Evolutionary conservation across 1,140 invertebrate genomes (phyloP), one percentile per base, ranked within the genome.

Genomic region (Stratiolaelaps scimitus): DNA sequence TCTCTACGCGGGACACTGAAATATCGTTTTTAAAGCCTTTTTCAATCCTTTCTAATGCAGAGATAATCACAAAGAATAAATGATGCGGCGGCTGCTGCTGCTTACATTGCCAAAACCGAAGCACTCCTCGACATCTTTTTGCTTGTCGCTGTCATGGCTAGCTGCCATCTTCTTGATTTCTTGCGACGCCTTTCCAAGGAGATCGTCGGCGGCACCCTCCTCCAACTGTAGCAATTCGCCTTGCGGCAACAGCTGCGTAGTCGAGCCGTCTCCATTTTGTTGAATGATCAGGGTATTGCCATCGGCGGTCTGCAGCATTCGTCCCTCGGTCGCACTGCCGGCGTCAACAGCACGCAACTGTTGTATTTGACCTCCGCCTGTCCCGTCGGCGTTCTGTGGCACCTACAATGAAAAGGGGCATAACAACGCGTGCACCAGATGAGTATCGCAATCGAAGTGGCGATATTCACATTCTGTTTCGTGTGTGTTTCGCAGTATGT

Each of bases 41-140:
- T n/a, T n/a, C n/a, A n/a, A n/a, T n/a, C n/a, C n/a, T n/a, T n/a
- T n/a, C n/a, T n/a, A n/a, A n/a, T n/a, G n/a, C n/a, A n/a, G n/a
- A n/a, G n/a, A n/a, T n/a, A n/a, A n/a, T n/a, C n/a, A n/a, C n/a
- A n/a, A n/a, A n/a, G n/a, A n/a, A n/a, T n/a, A n/a, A n/a, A n/a
- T n/a, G n/a, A n/a, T n/a, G n/a, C n/a, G n/a, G n/a, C n/a, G n/a
- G n/a, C n/a, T 40, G 34, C 34, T 40, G 34, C 10, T 10, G 15
- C 53, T 17, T 26, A 60, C 53, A 34, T 60, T 60, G 53, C 53
- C 53, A 78, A 90, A 90, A 19, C 87, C 88, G 74, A 90, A 90
- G 73, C 86, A 89, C 44, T 83, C 87, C 71, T 84, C 81, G 78
- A 87, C 85, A 71, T 87, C 85, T 70, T 83, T 83, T 72, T 81